phyloP scores from a whole-genome alignment of 2,113 vertebrate species.

The Neotoma lepida region DNA sequence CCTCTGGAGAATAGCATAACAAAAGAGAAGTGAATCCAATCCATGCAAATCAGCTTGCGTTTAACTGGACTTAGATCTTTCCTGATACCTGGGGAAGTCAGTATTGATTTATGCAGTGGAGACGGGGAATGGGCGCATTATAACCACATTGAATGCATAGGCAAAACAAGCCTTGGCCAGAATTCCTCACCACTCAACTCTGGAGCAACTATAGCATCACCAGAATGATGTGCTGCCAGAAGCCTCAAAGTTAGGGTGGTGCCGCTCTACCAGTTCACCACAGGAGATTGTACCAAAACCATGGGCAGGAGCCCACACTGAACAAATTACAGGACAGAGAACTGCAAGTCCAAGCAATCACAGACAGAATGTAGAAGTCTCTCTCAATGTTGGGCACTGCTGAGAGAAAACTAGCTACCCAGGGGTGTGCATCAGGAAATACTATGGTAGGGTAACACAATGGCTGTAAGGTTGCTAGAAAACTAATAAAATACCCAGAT shows the following conservation, averaged over 20 bases:
- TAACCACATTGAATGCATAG: slow-evolving; percentile 27
- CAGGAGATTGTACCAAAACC: slow-evolving; percentile 53
- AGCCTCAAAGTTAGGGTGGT: slow-evolving; percentile 67
- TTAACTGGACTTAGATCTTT: not conserved
- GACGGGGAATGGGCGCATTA: slow-evolving; percentile 52
- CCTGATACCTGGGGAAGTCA: slow-evolving; percentile 14
- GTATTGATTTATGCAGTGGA: slow-evolving; percentile 44
- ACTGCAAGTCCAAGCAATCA: slow-evolving; percentile 14
- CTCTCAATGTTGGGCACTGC: not conserved
- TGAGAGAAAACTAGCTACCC: not conserved
- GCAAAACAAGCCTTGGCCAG: slow-evolving; percentile 35
- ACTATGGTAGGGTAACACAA: not conserved
- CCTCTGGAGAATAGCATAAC: not conserved
- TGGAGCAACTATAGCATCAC: slow-evolving; percentile 43
- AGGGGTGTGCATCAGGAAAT: not conserved
- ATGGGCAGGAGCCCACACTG: slow-evolving; percentile 23
- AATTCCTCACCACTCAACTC: slow-evolving; percentile 56
- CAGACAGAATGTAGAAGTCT: not conserved
- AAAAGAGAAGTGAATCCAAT: not conserved
- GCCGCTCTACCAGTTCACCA: slow-evolving; percentile 52
- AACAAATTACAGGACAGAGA: slow-evolving; percentile 55
- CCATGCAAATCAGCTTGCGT: not conserved
- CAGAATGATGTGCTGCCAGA: slow-evolving; percentile 63
- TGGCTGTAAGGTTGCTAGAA: slow-evolving; percentile 21
- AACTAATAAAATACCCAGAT: slow-evolving; percentile 63